Percentiles rank a stretch among this genome's conserved stretches.
Conservation (phyloP, 2,888 invertebrate genomes). For the Spodoptera exigua region DNA sequence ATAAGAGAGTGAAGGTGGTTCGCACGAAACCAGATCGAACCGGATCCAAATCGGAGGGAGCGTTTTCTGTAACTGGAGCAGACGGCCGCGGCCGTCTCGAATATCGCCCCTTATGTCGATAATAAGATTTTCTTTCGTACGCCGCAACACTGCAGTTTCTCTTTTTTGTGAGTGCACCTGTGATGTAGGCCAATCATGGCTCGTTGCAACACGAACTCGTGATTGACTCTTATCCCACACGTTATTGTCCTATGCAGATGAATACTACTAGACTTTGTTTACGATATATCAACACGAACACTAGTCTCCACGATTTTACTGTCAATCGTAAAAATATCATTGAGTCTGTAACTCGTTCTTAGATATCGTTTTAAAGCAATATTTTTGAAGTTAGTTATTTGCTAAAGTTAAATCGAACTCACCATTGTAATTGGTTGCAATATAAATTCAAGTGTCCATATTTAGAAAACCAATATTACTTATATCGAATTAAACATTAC, state of each 20-base stretch:
- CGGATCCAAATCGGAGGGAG: constrained; percentile 85
- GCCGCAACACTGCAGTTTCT: constrained; percentile 82
- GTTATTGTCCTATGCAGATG: constrained; percentile 60
- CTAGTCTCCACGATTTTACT: too few relatives aligned
- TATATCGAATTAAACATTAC: constrained; percentile 13
- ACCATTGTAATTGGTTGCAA: neutral
- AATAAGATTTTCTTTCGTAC: constrained; percentile 87
- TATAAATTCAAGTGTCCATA: constrained; percentile 5
- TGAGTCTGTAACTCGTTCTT: too few relatives aligned
- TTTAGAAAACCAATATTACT: constrained; percentile 5
- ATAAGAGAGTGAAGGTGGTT: constrained; percentile 82
- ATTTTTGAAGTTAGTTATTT: too few relatives aligned
- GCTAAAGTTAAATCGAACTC: too few relatives aligned
- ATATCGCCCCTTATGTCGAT: constrained; percentile 87
- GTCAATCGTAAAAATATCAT: too few relatives aligned
- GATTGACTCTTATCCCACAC: constrained; percentile 78
- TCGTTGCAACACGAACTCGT: constrained; percentile 78
- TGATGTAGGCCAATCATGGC: constrained; percentile 82
- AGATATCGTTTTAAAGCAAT: too few relatives aligned
- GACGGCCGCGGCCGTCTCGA: constrained; percentile 80
- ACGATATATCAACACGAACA: neutral
- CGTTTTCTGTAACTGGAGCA: constrained; percentile 88
- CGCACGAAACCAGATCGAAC: constrained; percentile 83
- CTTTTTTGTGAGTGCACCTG: constrained; percentile 86
- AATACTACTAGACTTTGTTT: constrained; percentile 20